Conservation (phyloP, 30 jellyfish, hydroid and myxozoan genomes). For the Pelagia noctiluca region DNA sequence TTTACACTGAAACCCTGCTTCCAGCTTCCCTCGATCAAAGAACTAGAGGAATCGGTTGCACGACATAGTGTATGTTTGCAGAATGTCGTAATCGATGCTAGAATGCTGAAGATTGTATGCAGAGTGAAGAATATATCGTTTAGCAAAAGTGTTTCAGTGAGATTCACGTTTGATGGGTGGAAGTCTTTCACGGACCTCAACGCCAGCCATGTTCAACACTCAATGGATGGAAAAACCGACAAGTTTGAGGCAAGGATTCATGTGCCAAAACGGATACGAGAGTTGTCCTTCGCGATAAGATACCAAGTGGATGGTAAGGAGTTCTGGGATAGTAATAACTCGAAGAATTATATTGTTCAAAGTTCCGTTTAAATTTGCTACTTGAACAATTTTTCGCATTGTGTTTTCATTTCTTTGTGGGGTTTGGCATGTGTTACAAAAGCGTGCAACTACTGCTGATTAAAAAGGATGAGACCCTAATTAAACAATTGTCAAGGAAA, state of each 20-base stretch:
- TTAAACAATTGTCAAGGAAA: not conserved
- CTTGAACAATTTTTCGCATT: too few species aligned
- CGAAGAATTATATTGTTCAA: constrained; percentile 60
- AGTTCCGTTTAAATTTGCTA: constrained; percentile 6
- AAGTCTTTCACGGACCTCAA: constrained; percentile 7
- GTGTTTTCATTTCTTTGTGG: too few species aligned
- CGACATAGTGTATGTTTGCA: constrained; percentile 54
- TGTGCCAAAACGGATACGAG: constrained; percentile 37
- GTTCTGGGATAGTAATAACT: constrained; percentile 85
- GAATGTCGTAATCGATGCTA: constrained; percentile 36
- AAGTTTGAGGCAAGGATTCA: constrained; percentile 18
- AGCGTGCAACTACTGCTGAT: not conserved
- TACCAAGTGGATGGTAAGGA: constrained; percentile 37
- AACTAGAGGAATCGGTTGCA: constrained; percentile 6
- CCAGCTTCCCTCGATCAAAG: constrained; percentile 18
- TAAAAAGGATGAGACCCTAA: not conserved
- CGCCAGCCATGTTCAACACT: constrained; percentile 32
- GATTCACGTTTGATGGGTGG: constrained; percentile 60
- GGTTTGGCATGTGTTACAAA: too few species aligned
- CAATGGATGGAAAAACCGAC: not conserved
- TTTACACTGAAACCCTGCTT: constrained; percentile 60
- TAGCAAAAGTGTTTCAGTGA: constrained; percentile 53
- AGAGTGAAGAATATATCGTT: constrained; percentile 65
- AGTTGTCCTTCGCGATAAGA: constrained; percentile 64
- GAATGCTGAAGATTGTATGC: constrained; percentile 47